Evolutionary conservation across 2,888 invertebrate genomes (phyloP).

Genomic region (Cheilosia pagana): DNA sequence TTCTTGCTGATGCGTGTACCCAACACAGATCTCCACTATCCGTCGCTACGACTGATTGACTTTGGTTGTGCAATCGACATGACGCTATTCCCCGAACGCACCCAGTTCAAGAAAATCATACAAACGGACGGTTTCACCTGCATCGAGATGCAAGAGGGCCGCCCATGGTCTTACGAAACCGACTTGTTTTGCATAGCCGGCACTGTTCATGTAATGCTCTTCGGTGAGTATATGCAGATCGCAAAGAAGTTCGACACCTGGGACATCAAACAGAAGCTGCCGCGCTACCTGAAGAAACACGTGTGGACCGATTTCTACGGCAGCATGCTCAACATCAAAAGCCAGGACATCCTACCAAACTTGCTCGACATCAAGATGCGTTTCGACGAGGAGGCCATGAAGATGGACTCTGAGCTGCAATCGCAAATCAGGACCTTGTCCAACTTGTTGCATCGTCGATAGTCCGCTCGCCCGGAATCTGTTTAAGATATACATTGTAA

Average conservation of each 20-base stretch:
- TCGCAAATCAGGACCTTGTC: conserved; percentile 83
- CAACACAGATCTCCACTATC: conserved; percentile 86
- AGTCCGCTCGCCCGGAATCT: conserved; percentile 59
- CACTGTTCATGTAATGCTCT: conserved; percentile 93
- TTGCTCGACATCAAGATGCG: conserved; percentile 83
- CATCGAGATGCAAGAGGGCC: conserved; percentile 95
- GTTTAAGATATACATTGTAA: conserved; percentile 27
- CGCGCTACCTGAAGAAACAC: conserved; percentile 89
- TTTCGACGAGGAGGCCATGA: conserved; percentile 81
- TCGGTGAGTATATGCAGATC: conserved; percentile 95
- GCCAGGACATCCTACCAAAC: conserved; percentile 89
- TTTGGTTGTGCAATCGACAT: conserved; percentile 98
- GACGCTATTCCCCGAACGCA: conserved; percentile 91
- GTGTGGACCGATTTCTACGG: conserved; percentile 93
- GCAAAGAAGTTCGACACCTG: conserved; percentile 87
- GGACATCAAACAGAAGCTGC: conserved; percentile 89
- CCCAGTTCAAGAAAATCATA: conserved; percentile 90
- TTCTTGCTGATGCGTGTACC: conserved; percentile 91
- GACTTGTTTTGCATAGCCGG: conserved; percentile 96
- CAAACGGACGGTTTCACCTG: conserved; percentile 93
- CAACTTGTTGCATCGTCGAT: conserved; percentile 83
- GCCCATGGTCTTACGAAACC: conserved; percentile 97
- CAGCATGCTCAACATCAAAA: conserved; percentile 91
- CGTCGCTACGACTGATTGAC: conserved; percentile 94
- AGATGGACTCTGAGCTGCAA: conserved; percentile 83